Evolutionary conservation across 64 coral and sea anemone genomes (phyloP), one percentile per base, ranked within the genome.

Genomic region (Porites lutea): DNA sequence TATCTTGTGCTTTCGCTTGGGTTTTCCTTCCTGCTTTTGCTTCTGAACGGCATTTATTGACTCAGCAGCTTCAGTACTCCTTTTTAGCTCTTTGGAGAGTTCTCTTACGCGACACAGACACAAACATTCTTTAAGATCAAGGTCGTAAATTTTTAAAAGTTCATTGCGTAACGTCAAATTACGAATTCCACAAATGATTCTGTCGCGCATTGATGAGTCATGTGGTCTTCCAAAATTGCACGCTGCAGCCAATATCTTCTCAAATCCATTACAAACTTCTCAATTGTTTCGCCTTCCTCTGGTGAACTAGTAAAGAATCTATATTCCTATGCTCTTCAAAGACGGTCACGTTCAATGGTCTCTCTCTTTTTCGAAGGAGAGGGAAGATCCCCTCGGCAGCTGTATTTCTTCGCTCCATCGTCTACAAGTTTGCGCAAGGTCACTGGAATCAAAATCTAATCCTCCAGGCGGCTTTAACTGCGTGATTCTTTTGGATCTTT

Each of bases 331-430:
- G 65, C 75, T 89, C 57, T 16, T 48, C 13, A 8, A 89, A n/a
- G n/a, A n/a, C n/a, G n/a, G n/a, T n/a, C n/a, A 0, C 13, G 58
- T 58, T 51, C 46, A 13, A 6, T 89, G 54, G 14, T 59, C 20
- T 19, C 44, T 16, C 3, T 78, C 57, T 18, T n/a, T 62, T 43
- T 64, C 74, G 49, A 77, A 89, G 14, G 19, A 13, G 4, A 89
- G 59, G 4, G 74, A 76, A 46, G 79, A 8, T 79, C 46, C 48
- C 79, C 74, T 22, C 52, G 16, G 18, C 44, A 47, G 5, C 55
- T 49, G 48, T 52, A 90, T 77, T 67, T 89, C 74, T 52, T 90
- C 88, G 37, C 80, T 90, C 88, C 88, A 90, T 71, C 80, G 69
- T 71, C 55, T 62, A 76, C 88, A 90, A 19, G 48, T 46, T 58